These are phyloP conservation scores for Pachycephus smyrnensis DNA, from an alignment of 2,888 invertebrate genomes.

Conservation along the genomic window DNA sequence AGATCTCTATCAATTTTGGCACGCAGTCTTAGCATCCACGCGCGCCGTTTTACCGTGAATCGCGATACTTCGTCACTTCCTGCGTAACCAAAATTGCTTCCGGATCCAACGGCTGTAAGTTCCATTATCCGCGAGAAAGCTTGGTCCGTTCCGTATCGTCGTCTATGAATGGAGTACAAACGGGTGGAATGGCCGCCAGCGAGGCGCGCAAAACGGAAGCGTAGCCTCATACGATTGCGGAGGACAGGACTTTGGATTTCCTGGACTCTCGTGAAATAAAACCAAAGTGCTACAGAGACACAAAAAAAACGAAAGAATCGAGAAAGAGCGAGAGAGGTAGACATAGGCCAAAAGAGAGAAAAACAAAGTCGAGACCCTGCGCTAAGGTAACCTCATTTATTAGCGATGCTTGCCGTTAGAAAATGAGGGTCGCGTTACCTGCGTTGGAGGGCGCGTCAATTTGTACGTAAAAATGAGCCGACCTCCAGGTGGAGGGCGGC, in stretches of 20 bases:
- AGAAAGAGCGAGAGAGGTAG: neutral
- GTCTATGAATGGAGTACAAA: neutral
- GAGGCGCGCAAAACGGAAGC: neutral
- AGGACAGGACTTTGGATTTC: neutral
- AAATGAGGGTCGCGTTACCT: neutral
- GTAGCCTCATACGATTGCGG: neutral
- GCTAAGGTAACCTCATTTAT: neutral
- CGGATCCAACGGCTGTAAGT: neutral
- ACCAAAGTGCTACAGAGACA: too few relatives aligned
- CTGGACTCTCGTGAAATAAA: too few relatives aligned
- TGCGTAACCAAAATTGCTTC: neutral
- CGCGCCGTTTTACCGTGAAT: neutral
- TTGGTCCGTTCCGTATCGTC: neutral
- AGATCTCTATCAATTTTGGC: neutral
- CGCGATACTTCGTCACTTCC: neutral
- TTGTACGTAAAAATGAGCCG: neutral
- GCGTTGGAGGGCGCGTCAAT: neutral
- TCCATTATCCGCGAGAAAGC: neutral
- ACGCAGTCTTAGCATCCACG: neutral
- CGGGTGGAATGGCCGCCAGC: neutral
- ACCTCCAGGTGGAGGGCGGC: neutral
- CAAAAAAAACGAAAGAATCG: neutral
- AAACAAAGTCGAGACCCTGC: neutral
- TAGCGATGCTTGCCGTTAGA: neutral
- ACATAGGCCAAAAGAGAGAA: neutral